Percentiles rank a stretch among this genome's conserved stretches.
Evolutionary conservation across 2,888 invertebrate genomes (phyloP).

Genomic region (Charanyca ferruginea): DNA sequence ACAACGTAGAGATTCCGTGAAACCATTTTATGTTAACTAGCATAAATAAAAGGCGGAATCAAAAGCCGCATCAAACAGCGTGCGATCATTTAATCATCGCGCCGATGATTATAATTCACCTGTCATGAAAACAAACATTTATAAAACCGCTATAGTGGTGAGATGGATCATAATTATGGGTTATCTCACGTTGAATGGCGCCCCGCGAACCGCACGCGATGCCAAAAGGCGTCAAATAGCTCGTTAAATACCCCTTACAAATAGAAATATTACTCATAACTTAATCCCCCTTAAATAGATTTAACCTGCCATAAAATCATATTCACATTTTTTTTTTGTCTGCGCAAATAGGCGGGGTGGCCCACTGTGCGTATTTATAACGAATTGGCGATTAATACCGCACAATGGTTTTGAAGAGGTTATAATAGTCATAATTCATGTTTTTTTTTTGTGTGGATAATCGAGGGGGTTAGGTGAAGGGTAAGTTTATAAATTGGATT

Average conservation of each 20-base stretch:
- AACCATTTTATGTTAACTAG: conserved; percentile 62
- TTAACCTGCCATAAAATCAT: conserved; percentile 91
- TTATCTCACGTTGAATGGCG: conserved; percentile 73
- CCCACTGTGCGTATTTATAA: conserved; percentile 82
- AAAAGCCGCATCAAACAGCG: conserved; percentile 68
- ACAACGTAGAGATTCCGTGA: conserved; percentile 42
- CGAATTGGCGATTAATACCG: conserved; percentile 83
- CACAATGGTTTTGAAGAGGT: conserved; percentile 85
- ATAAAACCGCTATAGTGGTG: conserved; percentile 73
- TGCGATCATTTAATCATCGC: conserved; percentile 73
- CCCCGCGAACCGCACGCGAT: conserved; percentile 82
- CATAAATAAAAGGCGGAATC: conserved; percentile 67
- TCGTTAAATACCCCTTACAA: conserved; percentile 88
- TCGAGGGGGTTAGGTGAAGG: conserved; percentile 82
- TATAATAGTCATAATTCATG: conserved; percentile 89
- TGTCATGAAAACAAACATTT: conserved; percentile 86
- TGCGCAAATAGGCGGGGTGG: conserved; percentile 84
- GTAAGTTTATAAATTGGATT: conserved; percentile 89
- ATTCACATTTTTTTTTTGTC: conserved; percentile 85
- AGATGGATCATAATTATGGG: conserved; percentile 82
- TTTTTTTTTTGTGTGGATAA: conserved; percentile 82
- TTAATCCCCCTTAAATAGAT: conserved; percentile 90
- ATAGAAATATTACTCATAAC: conserved; percentile 90
- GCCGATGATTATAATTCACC: conserved; percentile 78
- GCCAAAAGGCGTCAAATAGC: conserved; percentile 87